A percentile compares a stretch with the other conserved stretches of the same genome.
phyloP scores from a whole-genome alignment of 2,797 vertebrate genomes.

The Tympanoctomys barrerae region DNA sequence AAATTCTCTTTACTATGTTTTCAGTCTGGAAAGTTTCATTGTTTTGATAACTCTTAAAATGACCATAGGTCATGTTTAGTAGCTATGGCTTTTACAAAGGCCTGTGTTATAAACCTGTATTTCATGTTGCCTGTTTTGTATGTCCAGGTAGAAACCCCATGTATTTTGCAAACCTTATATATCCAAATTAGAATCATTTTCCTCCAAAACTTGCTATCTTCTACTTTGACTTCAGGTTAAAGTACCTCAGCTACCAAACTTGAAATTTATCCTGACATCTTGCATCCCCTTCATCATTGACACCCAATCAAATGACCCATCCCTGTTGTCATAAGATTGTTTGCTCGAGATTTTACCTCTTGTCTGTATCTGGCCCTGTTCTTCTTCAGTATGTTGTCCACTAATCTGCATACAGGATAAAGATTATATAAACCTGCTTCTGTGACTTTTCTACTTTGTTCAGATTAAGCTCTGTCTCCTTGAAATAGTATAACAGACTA shows the following conservation, averaged over 20 bases:
- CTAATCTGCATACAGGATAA: background rate
- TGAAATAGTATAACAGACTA: background rate
- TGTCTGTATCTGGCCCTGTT: background rate
- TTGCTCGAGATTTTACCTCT: background rate
- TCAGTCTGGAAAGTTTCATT: background rate
- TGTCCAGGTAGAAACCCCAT: background rate
- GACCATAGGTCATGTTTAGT: background rate
- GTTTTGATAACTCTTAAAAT: background rate
- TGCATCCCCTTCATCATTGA: background rate
- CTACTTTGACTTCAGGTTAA: background rate
- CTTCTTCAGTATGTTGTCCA: background rate
- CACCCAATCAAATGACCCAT: background rate
- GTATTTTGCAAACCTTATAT: background rate
- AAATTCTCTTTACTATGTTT: background rate
- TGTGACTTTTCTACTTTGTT: background rate
- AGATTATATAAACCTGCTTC: background rate
- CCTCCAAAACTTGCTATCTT: background rate
- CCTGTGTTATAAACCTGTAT: background rate
- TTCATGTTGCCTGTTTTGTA: background rate
- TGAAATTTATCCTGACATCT: constrained; percentile 1
- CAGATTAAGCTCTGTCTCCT: background rate
- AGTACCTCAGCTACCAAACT: background rate
- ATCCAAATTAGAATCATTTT: background rate
- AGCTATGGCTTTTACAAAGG: background rate
- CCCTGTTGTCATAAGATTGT: background rate